phyloP scores from a whole-genome alignment of 2,797 vertebrate genomes.

The Muscicapa striata region DNA sequence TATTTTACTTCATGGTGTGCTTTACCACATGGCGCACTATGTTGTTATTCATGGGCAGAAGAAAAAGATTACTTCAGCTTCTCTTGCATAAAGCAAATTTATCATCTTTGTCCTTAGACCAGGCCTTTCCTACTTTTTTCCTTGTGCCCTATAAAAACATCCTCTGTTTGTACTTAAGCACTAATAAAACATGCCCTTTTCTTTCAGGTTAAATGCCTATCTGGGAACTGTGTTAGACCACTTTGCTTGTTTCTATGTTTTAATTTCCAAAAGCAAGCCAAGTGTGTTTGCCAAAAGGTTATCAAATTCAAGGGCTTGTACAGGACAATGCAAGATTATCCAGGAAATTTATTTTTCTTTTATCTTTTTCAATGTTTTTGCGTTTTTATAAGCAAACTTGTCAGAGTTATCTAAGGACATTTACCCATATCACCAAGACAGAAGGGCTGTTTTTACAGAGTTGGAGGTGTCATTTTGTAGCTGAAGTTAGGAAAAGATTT shows the following conservation, averaged over 20 bases:
- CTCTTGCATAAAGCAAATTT: background rate
- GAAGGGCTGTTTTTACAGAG: background rate
- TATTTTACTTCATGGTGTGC: background rate
- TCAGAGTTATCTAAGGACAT: background rate
- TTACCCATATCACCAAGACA: background rate
- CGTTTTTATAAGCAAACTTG: background rate
- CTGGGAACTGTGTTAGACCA: background rate
- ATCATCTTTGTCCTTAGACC: background rate
- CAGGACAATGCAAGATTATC: background rate
- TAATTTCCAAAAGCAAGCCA: background rate
- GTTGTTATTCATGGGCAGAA: background rate
- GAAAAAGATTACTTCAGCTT: background rate
- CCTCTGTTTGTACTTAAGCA: background rate
- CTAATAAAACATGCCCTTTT: background rate
- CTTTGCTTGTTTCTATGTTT: slow-evolving; percentile 5
- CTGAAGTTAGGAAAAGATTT: background rate
- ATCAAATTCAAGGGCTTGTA: background rate
- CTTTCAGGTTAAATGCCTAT: background rate
- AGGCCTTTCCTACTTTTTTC: background rate
- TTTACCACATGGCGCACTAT: background rate
- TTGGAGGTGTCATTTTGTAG: background rate
- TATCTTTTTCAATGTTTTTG: background rate
- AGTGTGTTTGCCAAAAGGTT: background rate
- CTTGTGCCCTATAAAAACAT: background rate
- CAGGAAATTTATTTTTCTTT: background rate